phyloP scores from a whole-genome alignment of 2,113 vertebrate species.

The Cichladusa arquata region DNA sequence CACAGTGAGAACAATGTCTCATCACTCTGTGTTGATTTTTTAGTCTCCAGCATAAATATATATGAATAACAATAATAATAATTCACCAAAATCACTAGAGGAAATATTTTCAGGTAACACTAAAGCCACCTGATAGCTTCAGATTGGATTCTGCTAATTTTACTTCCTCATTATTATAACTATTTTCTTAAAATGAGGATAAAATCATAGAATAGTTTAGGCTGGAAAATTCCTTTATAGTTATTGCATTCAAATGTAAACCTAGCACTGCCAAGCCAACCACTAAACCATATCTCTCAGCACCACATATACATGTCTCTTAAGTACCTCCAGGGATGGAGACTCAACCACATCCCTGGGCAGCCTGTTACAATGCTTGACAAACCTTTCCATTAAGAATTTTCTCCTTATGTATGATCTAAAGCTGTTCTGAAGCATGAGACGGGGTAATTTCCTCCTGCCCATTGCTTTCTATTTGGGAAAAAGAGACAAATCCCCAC shows the following conservation, averaged over 20 bases:
- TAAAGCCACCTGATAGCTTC: neutral
- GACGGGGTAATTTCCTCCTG: neutral
- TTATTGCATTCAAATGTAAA: neutral
- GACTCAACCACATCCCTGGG: neutral
- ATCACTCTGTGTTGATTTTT: neutral
- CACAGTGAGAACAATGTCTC: neutral
- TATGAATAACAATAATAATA: neutral
- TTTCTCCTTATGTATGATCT: neutral
- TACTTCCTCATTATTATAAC: neutral
- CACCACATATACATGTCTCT: neutral
- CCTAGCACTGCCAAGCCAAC: neutral
- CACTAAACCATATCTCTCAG: neutral
- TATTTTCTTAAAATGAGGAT: neutral
- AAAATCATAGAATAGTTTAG: neutral
- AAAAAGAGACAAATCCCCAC: neutral
- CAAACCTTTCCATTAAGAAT: neutral
- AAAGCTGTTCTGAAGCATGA: neutral
- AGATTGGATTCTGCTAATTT: neutral
- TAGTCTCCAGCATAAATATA: neutral
- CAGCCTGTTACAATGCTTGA: neutral
- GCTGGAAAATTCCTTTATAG: neutral
- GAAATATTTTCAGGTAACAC: conserved; percentile 24
- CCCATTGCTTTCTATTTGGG: neutral
- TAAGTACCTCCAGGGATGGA: neutral
- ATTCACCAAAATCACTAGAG: neutral